Evolutionary conservation across 2,888 invertebrate species (phyloP).

Genomic region (Lepidocyrtoides sp.): DNA sequence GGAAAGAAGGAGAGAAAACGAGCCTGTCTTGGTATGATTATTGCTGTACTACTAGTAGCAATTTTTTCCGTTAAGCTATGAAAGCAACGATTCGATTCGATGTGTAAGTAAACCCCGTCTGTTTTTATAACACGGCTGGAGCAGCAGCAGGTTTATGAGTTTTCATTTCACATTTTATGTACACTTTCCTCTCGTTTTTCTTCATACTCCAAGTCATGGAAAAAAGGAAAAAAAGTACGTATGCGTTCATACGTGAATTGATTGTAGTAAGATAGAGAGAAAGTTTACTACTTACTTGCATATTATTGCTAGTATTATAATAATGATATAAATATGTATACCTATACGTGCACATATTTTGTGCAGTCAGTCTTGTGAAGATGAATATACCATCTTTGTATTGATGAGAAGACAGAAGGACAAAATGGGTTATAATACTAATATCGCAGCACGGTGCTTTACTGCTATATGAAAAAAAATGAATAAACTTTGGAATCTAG

Average conservation of each 20-base stretch:
- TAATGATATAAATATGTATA: too few species aligned
- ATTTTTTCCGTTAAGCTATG: not conserved
- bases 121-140: not conserved
- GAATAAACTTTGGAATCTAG: not conserved
- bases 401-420: constrained; percentile 56
- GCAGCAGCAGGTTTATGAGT: constrained; percentile 58
- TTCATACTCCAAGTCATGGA: constrained; percentile 11
- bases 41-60: not conserved
- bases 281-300: constrained; percentile 24
- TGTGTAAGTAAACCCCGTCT: constrained; percentile 20
- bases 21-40: constrained; percentile 25
- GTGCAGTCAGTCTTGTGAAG: not conserved
- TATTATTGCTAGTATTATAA: not conserved
- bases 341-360: constrained; percentile 3
- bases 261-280: constrained; percentile 35
- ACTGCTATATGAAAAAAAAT: constrained; percentile 8
- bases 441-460: constrained; percentile 21
- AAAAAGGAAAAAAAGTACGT: not conserved
- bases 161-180: constrained; percentile 72
- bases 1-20: not conserved
- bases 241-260: constrained; percentile 8
- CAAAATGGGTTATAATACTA: constrained; percentile 32
- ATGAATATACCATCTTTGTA: constrained; percentile 9
- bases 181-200: constrained; percentile 59
- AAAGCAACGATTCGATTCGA: constrained; percentile 8